These are phyloP conservation scores for Lithophane ornitopus DNA, from an alignment of 2,888 invertebrate species.

Conservation along the genomic window DNA sequence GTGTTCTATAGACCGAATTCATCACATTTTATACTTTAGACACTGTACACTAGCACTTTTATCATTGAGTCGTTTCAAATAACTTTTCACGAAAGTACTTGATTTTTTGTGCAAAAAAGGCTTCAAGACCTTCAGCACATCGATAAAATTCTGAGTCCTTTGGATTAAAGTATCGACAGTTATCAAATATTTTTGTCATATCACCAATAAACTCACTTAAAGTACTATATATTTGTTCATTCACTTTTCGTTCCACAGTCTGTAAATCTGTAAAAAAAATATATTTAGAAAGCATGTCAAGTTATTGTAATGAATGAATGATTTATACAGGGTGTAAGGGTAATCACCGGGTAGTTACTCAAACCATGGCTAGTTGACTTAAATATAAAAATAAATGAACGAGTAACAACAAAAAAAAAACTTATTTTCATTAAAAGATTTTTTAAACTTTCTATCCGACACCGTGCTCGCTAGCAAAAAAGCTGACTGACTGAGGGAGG, in stretches of 20 bases:
- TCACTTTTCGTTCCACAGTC: conserved; percentile 97
- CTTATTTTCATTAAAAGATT: too few relatives aligned
- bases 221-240: conserved; percentile 95
- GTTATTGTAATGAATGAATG: neutral
- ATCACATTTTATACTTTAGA: conserved; percentile 65
- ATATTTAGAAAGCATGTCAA: conserved; percentile 15
- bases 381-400: too few relatives aligned
- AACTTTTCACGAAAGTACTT: conserved; percentile 96
- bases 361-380: too few relatives aligned
- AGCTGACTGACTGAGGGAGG: too few relatives aligned
- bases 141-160: conserved; percentile 98
- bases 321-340: too few relatives aligned
- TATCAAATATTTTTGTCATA: conserved; percentile 99
- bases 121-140: conserved; percentile 98
- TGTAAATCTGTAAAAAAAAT: conserved; percentile 94
- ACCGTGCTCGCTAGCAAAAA: too few relatives aligned
- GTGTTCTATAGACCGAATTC: conserved; percentile 61
- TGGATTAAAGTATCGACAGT: conserved; percentile 99
- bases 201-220: conserved; percentile 99
- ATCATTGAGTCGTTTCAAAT: conserved; percentile 91
- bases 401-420: too few relatives aligned
- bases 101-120: conserved; percentile 98
- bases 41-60: conserved; percentile 83
- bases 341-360: too few relatives aligned
- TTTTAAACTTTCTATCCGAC: too few relatives aligned